Base-by-base conservation (phyloP, 2,888 invertebrate species). In the Eledona agricola region DNA sequence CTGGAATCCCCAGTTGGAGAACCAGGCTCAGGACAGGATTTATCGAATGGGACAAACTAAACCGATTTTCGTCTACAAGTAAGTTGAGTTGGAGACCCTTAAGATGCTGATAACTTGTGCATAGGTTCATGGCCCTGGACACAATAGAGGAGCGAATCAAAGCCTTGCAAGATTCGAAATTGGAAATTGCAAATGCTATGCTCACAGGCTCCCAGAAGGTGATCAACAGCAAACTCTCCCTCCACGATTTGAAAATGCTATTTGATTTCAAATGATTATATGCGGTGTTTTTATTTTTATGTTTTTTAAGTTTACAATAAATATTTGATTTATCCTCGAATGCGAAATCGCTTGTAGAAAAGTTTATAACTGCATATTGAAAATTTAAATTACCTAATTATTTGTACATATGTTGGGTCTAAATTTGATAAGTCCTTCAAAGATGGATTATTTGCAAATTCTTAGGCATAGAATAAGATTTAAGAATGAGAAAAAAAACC, bases 1-100 rank as follows among this genome's bases (percentile, higher is more conserved):
- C 76, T 98, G 96, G 95, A 98, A 97, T 81, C 97, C 97, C 0
- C 96, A 96, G 69, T 77, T 97, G 29, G 97, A 98, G 76, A 83
- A 87, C 26, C 97, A 97, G 76, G 97, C 96, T 0, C 93, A 92
- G 77, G 97, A 97, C 78, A 81, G 97, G 54, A 88, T 97, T 55
- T 95, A 96, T 77, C 80, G 96, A 53, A 87, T 96, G 57, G 96
- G 96, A 0, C 97, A 97, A 74, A 83, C 76, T 32, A 90, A 88
- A 68, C 76, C 83, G 62, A 95, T 96, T 0, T 80, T 83, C 63
- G 85, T 96, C 35, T 91, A 94, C 75, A 90, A 91, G 89, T 91
- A 67, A 74, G 77, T 71, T 9, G 38, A 43, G 3, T 40, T n/a
- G 4, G 4, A 9, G n/a, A n/a, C n/a, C n/a, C n/a, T 17, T 31